phyloP scores from a whole-genome alignment of 2,888 invertebrate species.

The Notodonta dromedarius region DNA sequence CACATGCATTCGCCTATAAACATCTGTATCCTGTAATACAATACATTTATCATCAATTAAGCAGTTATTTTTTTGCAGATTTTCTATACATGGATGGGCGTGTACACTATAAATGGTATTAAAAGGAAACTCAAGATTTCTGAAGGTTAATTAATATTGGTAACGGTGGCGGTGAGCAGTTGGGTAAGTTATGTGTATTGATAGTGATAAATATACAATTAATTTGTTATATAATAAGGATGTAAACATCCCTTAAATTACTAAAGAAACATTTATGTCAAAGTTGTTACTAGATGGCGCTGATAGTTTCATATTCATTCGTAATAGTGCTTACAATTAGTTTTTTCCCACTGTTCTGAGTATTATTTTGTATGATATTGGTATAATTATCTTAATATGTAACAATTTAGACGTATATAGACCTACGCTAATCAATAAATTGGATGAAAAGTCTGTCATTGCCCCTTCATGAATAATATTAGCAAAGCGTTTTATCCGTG shows the following conservation, averaged over 20 bases:
- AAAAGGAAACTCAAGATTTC: slow-evolving; percentile 30
- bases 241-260: not conserved
- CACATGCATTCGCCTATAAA: slow-evolving; percentile 54
- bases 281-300: slow-evolving; percentile 1
- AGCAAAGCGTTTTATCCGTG: too few relatives aligned
- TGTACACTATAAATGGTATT: slow-evolving; percentile 36
- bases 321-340: not conserved
- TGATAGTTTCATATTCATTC: not conserved
- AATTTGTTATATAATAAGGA: too few relatives aligned
- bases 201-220: too few relatives aligned
- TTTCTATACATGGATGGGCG: slow-evolving; percentile 48
- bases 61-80: slow-evolving; percentile 42
- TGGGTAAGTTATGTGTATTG: not conserved
- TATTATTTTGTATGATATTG: too few relatives aligned
- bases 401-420: too few relatives aligned
- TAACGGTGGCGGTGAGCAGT: not conserved
- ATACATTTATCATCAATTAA: slow-evolving; percentile 46
- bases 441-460: too few relatives aligned
- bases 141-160: not conserved
- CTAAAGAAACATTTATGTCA: not conserved
- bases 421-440: too few relatives aligned
- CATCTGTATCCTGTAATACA: slow-evolving; percentile 52
- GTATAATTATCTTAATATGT: too few relatives aligned
- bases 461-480: too few relatives aligned
- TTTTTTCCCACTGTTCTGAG: too few relatives aligned